These are phyloP conservation scores for Otolemur garnettii DNA, from an alignment of 2,113 vertebrate genomes.

Conservation along the genomic window DNA sequence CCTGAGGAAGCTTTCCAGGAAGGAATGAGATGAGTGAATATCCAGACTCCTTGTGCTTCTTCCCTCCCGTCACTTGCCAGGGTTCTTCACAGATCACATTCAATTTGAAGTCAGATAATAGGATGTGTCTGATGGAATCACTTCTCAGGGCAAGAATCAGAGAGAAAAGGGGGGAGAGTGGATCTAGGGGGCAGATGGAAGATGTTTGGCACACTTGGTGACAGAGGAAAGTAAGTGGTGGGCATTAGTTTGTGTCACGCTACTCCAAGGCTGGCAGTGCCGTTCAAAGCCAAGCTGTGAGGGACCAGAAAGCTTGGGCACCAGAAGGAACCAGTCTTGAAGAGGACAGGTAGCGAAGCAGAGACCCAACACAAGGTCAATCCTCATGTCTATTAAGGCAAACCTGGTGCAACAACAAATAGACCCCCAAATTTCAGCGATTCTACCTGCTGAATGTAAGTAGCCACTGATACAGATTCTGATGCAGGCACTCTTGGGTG, in stretches of 20 bases:
- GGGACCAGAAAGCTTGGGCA: not conserved
- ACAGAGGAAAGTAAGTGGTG: not conserved
- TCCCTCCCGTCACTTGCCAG: not conserved
- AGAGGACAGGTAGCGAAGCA: not conserved
- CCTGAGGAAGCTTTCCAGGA: not conserved
- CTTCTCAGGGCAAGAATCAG: not conserved
- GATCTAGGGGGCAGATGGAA: not conserved
- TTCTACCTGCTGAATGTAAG: not conserved
- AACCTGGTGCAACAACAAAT: not conserved
- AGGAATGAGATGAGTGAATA: constrained; percentile 31
- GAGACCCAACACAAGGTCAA: not conserved
- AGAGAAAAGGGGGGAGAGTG: not conserved
- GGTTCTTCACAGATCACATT: not conserved
- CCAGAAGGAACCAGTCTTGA: not conserved
- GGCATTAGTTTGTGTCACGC: not conserved
- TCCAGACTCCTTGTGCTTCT: not conserved
- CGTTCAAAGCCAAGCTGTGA: not conserved
- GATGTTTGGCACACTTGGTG: not conserved
- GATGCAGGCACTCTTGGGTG: not conserved
- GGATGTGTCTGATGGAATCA: not conserved
- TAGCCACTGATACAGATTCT: not conserved
- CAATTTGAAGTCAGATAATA: not conserved
- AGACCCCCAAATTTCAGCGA: not conserved
- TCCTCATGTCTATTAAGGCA: not conserved
- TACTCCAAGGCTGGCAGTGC: not conserved